These are phyloP conservation scores for Drosophila repletoides DNA, from an alignment of 1,140 invertebrate genomes.

Conservation along the genomic window DNA sequence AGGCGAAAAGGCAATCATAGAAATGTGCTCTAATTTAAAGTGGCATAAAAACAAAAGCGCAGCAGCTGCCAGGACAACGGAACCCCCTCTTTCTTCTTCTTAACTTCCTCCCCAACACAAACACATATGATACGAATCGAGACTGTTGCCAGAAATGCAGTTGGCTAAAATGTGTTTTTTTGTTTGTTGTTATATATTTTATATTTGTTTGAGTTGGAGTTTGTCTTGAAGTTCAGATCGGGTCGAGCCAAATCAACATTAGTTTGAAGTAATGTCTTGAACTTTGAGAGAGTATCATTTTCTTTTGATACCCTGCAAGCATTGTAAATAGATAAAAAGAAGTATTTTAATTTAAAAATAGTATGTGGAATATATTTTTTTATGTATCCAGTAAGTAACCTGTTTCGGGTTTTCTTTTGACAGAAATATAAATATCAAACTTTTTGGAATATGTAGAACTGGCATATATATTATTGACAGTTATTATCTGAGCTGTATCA, in stretches of 20 bases:
- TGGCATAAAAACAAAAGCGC: conserved; percentile 51
- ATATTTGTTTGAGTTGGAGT: conserved; percentile 69
- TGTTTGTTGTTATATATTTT: conserved; percentile 38
- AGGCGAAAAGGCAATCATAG: conserved; percentile 64
- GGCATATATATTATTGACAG: too few relatives aligned
- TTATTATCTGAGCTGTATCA: too few relatives aligned
- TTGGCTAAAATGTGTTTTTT: conserved; percentile 66
- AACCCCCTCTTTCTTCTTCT: too few relatives aligned
- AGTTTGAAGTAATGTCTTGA: conserved; percentile 74
- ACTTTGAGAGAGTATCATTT: conserved; percentile 39
- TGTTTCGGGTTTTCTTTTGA: too few relatives aligned
- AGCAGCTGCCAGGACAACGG: conserved; percentile 70
- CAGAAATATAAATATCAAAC: too few relatives aligned
- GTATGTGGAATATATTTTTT: too few relatives aligned
- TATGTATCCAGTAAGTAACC: too few relatives aligned
- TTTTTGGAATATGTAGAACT: too few relatives aligned
- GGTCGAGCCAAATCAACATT: conserved; percentile 60
- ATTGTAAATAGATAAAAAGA: too few relatives aligned
- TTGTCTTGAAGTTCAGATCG: conserved; percentile 26
- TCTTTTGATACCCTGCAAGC: too few relatives aligned
- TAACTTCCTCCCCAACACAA: background rate
- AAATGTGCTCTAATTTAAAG: conserved; percentile 80
- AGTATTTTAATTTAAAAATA: too few relatives aligned
- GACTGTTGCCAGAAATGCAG: conserved; percentile 62
- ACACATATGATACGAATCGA: conserved; percentile 31